Conservation (phyloP, 2,888 invertebrate species). For the Diadegma fenestrale region DNA sequence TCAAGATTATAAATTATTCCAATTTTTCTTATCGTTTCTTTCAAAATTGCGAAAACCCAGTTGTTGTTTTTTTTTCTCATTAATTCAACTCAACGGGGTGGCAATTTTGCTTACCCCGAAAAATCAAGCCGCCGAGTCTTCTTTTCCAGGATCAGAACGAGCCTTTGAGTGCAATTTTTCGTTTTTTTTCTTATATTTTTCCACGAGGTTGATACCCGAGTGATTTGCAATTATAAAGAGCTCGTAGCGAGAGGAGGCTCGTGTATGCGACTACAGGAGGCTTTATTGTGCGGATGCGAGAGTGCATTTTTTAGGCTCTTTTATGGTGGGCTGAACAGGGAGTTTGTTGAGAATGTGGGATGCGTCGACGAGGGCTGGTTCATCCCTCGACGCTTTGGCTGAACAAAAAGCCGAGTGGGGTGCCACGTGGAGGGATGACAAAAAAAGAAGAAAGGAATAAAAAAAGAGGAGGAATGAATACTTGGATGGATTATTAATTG, state of each 20-base stretch:
- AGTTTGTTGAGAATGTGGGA: conserved; percentile 16
- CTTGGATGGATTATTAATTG: conserved; percentile 71
- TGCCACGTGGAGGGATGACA: background rate
- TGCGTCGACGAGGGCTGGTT: conserved; percentile 30
- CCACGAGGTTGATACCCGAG: background rate
- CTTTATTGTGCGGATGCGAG: conserved; percentile 18
- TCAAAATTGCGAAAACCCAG: no score
- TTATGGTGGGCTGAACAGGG: background rate
- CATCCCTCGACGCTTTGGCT: conserved; percentile 17
- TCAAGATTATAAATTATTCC: no score
- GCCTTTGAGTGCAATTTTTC: background rate
- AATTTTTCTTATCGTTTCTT: no score
- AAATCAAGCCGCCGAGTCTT: background rate
- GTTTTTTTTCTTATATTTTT: background rate
- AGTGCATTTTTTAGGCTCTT: conserved; percentile 38
- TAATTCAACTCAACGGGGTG: no score
- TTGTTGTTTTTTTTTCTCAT: no score
- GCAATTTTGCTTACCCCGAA: no score
- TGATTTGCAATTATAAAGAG: conserved; percentile 47
- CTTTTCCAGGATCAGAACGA: conserved; percentile 1
- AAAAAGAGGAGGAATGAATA: conserved; percentile 1
- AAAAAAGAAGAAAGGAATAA: background rate
- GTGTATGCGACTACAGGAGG: conserved; percentile 1
- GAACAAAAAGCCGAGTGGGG: conserved; percentile 1
- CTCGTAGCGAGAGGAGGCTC: background rate